Conservation (phyloP, 2,113 vertebrate species). For the Antigone vipio region DNA sequence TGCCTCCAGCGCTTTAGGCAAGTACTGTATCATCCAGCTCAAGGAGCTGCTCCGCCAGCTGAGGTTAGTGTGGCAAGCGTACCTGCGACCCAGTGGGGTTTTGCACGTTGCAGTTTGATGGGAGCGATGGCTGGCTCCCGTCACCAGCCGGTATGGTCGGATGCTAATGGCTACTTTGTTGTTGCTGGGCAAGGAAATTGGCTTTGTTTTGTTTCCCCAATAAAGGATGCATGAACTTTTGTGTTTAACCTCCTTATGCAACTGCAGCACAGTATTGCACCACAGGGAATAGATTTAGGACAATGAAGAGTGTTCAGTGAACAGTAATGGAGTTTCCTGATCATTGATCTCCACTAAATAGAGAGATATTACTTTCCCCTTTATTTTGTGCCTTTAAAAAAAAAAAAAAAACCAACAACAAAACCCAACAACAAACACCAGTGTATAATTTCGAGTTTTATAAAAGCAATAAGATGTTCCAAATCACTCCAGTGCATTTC, state of each 20-base stretch:
- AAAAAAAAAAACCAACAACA: background rate
- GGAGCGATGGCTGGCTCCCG: background rate
- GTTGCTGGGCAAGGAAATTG: background rate
- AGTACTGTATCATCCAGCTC: background rate
- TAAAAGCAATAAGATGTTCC: slow-evolving; percentile 77
- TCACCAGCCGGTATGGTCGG: background rate
- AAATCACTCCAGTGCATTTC: slow-evolving; percentile 66
- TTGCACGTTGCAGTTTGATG: background rate
- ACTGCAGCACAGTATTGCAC: slow-evolving; percentile 55
- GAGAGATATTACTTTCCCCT: slow-evolving; percentile 60
- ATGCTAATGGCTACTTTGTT: background rate
- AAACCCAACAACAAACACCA: background rate
- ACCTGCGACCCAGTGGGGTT: accelerated
- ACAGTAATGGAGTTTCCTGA: slow-evolving; percentile 32
- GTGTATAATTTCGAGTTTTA: slow-evolving; percentile 68
- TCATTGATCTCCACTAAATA: slow-evolving; percentile 52
- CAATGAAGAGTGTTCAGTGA: slow-evolving; percentile 43
- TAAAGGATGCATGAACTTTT: slow-evolving; percentile 65
- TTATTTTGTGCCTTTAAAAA: slow-evolving; percentile 63
- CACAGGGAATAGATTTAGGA: slow-evolving; percentile 56
- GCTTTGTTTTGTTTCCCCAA: slow-evolving; percentile 10
- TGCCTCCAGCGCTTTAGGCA: background rate
- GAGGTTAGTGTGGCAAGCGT: background rate
- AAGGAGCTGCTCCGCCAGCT: background rate
- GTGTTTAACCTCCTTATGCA: slow-evolving; percentile 58